These are phyloP conservation scores for Amblyteles armatorius DNA, from an alignment of 2,888 invertebrate species.

Conservation along the genomic window DNA sequence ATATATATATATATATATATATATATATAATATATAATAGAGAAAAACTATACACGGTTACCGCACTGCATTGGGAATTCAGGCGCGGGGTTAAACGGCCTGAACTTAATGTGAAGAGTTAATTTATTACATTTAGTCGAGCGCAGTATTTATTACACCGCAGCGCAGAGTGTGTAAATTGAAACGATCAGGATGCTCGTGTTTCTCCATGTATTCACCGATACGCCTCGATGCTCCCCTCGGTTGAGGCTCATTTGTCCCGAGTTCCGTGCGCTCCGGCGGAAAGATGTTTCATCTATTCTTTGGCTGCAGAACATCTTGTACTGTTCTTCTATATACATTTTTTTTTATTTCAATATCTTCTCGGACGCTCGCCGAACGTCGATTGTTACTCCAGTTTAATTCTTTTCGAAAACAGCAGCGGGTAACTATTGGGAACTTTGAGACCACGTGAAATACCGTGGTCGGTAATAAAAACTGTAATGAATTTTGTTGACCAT, in stretches of 20 bases:
- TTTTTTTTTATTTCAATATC: too few relatives aligned
- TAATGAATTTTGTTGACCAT: too few relatives aligned
- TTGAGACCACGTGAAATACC: not conserved
- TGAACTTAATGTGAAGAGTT: conserved; percentile 13
- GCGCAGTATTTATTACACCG: not conserved
- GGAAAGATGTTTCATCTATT: not conserved
- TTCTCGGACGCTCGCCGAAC: not conserved
- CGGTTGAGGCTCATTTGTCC: conserved; percentile 14
- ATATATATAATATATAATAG: not conserved
- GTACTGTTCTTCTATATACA: too few relatives aligned
- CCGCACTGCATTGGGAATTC: conserved; percentile 4
- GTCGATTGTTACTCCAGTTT: not conserved
- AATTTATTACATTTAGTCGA: conserved; percentile 10
- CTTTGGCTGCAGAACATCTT: too few relatives aligned
- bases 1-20: too few relatives aligned
- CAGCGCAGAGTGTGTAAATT: conserved; percentile 15
- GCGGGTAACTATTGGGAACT: not conserved
- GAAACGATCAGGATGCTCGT: conserved; percentile 3
- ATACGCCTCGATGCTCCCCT: conserved; percentile 1
- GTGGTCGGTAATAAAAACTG: too few relatives aligned
- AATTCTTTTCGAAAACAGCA: not conserved
- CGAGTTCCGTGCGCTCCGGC: not conserved
- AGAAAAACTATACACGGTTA: conserved; percentile 10
- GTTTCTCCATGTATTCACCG: conserved; percentile 12
- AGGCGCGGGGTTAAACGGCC: conserved; percentile 10